A percentile compares a stretch with the other conserved stretches of the same genome.
Evolutionary conservation across 2,797 vertebrate species (phyloP).

Genomic region (Xenops minutus): DNA sequence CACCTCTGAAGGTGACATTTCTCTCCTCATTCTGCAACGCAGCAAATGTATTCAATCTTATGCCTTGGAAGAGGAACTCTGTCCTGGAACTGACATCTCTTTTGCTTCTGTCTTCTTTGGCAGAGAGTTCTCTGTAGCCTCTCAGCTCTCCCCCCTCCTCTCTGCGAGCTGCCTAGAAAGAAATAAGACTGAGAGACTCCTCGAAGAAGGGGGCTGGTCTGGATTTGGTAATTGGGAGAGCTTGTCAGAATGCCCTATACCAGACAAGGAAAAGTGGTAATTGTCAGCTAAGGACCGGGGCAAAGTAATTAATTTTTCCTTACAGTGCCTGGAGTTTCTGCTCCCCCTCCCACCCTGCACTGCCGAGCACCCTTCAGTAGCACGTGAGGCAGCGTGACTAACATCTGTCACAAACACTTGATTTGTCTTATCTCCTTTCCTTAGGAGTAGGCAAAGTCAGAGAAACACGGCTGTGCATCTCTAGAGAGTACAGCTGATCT

Average conservation of each 20-base stretch:
- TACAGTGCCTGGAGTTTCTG: neutral
- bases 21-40: neutral
- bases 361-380: slow-evolving; percentile 14
- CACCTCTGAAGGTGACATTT: slow-evolving; percentile 70
- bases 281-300: neutral
- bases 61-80: neutral
- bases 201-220: neutral
- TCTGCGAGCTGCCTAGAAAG: neutral
- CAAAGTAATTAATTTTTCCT: neutral
- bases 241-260: neutral
- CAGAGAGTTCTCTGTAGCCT: neutral
- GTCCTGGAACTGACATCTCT: neutral
- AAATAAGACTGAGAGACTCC: neutral
- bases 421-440: slow-evolving; percentile 33
- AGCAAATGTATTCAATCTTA: neutral
- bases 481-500: neutral
- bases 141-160: neutral
- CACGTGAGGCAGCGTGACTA: slow-evolving; percentile 45
- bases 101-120: neutral
- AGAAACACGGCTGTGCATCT: neutral
- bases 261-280: neutral
- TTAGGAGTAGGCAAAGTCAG: slow-evolving; percentile 18
- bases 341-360: neutral
- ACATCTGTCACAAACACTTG: slow-evolving; percentile 50
- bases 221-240: neutral